Evolutionary conservation across 2,797 vertebrate species (phyloP).

Genomic region (Octomys mimax): DNA sequence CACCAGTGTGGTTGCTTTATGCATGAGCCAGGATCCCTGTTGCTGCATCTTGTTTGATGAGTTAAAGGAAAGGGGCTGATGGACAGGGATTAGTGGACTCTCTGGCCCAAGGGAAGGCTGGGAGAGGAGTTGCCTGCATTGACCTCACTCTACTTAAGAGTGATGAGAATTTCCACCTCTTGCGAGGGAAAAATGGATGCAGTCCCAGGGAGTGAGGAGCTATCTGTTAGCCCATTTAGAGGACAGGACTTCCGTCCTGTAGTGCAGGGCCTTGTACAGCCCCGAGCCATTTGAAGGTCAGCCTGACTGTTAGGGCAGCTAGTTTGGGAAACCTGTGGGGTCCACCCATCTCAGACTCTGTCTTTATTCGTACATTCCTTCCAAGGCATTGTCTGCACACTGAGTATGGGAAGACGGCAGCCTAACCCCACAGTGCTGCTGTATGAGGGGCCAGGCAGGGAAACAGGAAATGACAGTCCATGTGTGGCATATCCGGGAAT

Average conservation of each 20-base stretch:
- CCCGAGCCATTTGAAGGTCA: accelerated
- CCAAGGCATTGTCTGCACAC: neutral
- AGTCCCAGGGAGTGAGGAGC: neutral
- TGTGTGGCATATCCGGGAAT: neutral
- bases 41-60: neutral
- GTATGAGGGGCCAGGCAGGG: too few species aligned
- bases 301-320: neutral
- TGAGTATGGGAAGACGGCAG: neutral
- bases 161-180: neutral
- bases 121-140: too few species aligned
- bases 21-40: neutral
- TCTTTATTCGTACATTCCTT: neutral
- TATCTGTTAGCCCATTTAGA: neutral
- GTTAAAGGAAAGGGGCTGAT: neutral
- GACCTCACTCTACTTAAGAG: neutral
- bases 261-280: neutral
- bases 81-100: neutral
- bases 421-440: neutral
- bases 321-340: neutral
- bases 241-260: neutral
- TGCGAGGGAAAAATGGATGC: neutral
- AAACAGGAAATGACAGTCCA: neutral
- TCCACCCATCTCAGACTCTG: neutral
- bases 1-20: neutral
- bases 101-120: neutral